Conservation (phyloP, 2,797 vertebrate species). For the Peromyscus attwateri region DNA sequence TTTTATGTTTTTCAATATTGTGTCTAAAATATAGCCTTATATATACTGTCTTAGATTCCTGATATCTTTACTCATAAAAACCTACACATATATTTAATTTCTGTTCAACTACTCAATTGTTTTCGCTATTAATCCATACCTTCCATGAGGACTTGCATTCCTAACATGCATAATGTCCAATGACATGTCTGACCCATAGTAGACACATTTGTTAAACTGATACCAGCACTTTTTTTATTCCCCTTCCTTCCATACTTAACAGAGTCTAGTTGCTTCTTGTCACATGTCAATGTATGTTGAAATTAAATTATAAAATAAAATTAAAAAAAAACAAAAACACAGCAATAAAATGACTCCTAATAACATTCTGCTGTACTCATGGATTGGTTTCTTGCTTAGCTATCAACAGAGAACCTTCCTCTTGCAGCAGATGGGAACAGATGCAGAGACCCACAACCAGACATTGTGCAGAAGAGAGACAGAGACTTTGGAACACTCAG, state of each 20-base stretch:
- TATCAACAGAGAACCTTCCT: no score
- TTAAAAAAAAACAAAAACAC: no score
- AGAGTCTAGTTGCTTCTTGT: not conserved
- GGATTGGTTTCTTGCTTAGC: no score
- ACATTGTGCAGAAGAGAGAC: no score
- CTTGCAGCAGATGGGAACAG: no score
- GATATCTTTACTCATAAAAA: not conserved
- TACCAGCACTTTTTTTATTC: not conserved
- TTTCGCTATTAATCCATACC: not conserved
- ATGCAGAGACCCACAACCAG: no score
- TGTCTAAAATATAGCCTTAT: not conserved
- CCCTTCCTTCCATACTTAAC: not conserved
- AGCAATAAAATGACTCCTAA: no score
- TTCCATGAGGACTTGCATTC: not conserved
- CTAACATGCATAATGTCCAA: not conserved
- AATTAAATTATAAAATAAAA: no score
- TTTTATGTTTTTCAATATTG: not conserved
- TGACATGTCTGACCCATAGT: not conserved
- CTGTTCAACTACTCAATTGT: not conserved
- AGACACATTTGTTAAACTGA: not conserved
- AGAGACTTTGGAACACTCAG: no score
- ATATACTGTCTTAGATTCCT: not conserved
- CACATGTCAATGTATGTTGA: not conserved
- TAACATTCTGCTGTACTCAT: no score
- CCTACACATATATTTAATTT: not conserved